Percentiles rank a stretch among this genome's conserved stretches.
Evolutionary conservation across 2,113 vertebrate genomes (phyloP).

Genomic region (Podilymbus podiceps): DNA sequence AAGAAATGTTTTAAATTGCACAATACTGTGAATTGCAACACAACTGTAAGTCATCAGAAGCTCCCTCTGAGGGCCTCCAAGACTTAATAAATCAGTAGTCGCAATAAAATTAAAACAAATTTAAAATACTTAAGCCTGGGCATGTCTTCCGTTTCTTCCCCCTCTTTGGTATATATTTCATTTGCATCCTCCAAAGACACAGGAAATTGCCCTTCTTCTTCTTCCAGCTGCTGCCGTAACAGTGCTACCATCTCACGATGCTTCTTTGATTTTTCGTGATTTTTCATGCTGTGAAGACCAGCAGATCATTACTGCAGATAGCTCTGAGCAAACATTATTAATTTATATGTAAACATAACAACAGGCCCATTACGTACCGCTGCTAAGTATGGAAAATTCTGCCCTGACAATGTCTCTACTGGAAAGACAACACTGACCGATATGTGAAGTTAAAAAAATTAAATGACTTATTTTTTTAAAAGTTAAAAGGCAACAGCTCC

Average conservation of each 20-base stretch:
- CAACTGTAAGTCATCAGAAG: not conserved
- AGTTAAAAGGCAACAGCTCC: not conserved
- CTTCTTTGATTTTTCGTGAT: conserved; percentile 94
- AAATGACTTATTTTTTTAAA: not conserved
- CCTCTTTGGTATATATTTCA: conserved; percentile 56
- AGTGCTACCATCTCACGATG: conserved; percentile 92
- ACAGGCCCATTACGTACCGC: not conserved
- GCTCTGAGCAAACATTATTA: not conserved
- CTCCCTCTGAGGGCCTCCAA: not conserved
- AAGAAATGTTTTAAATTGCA: not conserved
- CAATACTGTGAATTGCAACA: not conserved
- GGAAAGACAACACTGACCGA: not conserved
- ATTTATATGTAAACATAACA: not conserved
- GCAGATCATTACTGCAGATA: not conserved
- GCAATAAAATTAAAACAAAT: not conserved
- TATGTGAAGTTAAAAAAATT: not conserved
- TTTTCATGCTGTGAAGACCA: conserved; percentile 83
- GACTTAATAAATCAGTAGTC: not conserved
- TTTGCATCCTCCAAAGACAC: conserved; percentile 44
- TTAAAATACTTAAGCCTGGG: conserved; percentile 82
- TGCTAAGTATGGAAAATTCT: not conserved
- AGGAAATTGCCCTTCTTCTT: conserved; percentile 81
- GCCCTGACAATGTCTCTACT: not conserved
- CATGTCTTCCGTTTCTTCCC: conserved; percentile 63
- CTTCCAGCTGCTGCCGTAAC: conserved; percentile 86